Evolutionary conservation across 2,888 invertebrate species (phyloP), one percentile per base, ranked within the genome.

Genomic region (Ganaspis brasiliensis): DNA sequence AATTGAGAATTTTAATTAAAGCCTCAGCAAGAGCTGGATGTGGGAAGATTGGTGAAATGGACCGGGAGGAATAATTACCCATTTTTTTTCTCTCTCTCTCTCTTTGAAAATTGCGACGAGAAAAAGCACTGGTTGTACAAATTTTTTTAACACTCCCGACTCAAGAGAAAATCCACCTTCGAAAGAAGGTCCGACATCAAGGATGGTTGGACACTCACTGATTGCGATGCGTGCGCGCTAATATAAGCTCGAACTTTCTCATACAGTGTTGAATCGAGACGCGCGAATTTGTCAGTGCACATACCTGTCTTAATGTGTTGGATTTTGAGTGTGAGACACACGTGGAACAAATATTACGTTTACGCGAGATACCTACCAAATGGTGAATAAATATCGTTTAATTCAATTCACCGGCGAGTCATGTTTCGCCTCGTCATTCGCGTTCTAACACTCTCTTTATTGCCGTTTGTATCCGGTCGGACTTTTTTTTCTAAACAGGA

Each of bases 161-260:
- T 63, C n/a, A n/a, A 49, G 40, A 40, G 63, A 63, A 63, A 40
- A 24, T 40, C 37, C 63, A 45, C 63, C 40, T 63, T 40, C 1
- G 40, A 40, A 21, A 45, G 24, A 63, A 82, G 86, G 86, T 88
- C 87, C 86, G 86, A 83, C 86, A 85, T 84, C 85, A 84, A 87
- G 86, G 84, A 88, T 88, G 87, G 87, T 87, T 84, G 86, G 85
- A 84, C 87, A 81, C 85, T 81, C 84, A 89, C 89, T 89, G 89
- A 87, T 87, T 86, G 86, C 83, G 84, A 84, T 83, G 84, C 84
- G 81, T 79, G 83, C 81, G 76, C 77, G 82, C 81, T 82, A 82
- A 84, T 84, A 84, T 84, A 83, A 86, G 80, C 82, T 73, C 81
- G 79, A 83, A 80, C 82, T 83, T 81, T 81, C 78, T 78, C 76